Evolutionary conservation across 2,113 vertebrate species (phyloP), one percentile per base, ranked within the genome.

Genomic region (Ciconia stormi): DNA sequence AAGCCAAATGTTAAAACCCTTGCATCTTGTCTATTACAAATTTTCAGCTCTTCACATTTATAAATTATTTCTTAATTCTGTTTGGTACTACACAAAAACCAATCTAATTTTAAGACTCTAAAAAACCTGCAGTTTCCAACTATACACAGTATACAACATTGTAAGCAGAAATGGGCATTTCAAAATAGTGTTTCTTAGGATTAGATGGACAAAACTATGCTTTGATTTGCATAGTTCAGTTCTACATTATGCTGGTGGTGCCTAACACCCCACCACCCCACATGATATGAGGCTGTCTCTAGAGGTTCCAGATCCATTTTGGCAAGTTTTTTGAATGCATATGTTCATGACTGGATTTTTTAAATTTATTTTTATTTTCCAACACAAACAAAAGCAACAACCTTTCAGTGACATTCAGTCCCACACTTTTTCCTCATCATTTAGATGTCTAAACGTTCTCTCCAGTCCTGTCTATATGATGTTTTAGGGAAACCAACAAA

Each of bases 361-460:
- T 2, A 2, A 16, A 44, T 65, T 59, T 34, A 46, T 71, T 65
- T 85, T 78, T 78, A 30, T 50, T 83, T 83, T 50, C 36, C 30
- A n/a, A 61, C 49, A 81, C 29, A 56, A 84, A 74, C 7, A 80
- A 87, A 85, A 58, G 9, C 34, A 82, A n/a, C 40, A 67, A 56
- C 34, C 34, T 42, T 50, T 36, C 66, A n/a, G 63, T 14, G 27
- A 83, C 73, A 29, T 58, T 78, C 72, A 77, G 50, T 13, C 67
- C 20, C 32, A 40, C 17, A 15, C 8, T 32, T 66, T 34, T 6
- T 9, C 30, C 25, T 82, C 56, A 69, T 50, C 44, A 82, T 65
- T 80, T 80, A 80, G 36, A 90, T 36, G 40, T 65, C 74, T 79
- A 69, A 92, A 76, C 26, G 47, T 71, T 90, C 70, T 89, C 44